Evolutionary conservation across 2,797 vertebrate species (phyloP).

Genomic region (Mormyrus hasselquistii): DNA sequence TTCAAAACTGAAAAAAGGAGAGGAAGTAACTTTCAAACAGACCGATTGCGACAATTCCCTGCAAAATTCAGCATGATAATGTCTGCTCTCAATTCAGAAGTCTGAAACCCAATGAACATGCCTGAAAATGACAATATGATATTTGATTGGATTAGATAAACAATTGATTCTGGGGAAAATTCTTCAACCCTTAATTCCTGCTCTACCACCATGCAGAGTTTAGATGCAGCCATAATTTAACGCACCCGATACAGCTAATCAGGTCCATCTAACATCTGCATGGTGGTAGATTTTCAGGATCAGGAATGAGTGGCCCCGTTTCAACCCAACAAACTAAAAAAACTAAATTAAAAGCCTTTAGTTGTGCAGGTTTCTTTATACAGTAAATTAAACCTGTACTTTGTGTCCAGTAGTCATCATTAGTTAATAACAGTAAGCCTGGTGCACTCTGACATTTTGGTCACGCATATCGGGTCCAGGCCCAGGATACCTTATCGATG

Average conservation of each 20-base stretch:
- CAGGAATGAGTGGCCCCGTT: neutral
- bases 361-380: neutral
- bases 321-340: neutral
- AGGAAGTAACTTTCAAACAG: neutral
- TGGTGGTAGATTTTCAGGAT: neutral
- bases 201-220: neutral
- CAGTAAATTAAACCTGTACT: neutral
- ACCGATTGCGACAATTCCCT: neutral
- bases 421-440: neutral
- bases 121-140: neutral
- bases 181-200: neutral
- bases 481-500: conserved; percentile 79
- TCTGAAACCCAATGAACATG: neutral
- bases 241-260: neutral
- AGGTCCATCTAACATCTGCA: neutral
- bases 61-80: neutral
- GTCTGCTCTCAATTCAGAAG: neutral
- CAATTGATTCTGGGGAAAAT: neutral
- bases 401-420: neutral
- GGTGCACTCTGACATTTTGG: neutral
- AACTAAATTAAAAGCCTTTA: neutral
- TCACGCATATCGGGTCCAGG: neutral
- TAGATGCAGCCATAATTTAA: neutral
- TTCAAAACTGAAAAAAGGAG: conserved; percentile 13
- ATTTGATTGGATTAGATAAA: neutral